A percentile compares a stretch with the other conserved stretches of the same genome.
phyloP scores from a whole-genome alignment of 2,888 invertebrate species.

The Boloria euphrosyne region DNA sequence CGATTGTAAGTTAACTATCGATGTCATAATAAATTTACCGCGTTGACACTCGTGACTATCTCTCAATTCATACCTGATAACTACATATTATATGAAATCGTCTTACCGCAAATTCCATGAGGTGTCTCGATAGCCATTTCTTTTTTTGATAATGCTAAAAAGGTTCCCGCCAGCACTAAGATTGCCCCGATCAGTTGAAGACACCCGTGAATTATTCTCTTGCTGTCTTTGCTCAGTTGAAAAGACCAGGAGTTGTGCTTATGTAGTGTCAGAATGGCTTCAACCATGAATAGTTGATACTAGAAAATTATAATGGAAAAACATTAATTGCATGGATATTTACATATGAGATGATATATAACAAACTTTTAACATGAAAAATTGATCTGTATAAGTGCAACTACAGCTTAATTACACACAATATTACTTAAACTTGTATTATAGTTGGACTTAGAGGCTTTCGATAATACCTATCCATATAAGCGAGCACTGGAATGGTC shows the following conservation, averaged over 20 bases:
- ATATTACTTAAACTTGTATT: no score
- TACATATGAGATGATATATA: background rate
- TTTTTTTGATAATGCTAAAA: conserved; percentile 67
- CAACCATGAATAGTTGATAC: conserved; percentile 79
- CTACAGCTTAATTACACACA: no score
- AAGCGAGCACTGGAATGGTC: no score
- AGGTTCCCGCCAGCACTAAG: conserved; percentile 77
- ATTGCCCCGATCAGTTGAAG: conserved; percentile 76
- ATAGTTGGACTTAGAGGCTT: no score
- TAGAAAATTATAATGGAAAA: conserved; percentile 49
- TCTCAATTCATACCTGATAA: conserved; percentile 16
- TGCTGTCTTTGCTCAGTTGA: conserved; percentile 65
- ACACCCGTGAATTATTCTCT: conserved; percentile 77
- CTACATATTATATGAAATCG: conserved; percentile 5
- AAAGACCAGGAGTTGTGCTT: conserved; percentile 77
- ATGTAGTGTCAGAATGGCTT: conserved; percentile 73
- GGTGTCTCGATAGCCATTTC: conserved; percentile 60
- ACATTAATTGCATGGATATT: background rate
- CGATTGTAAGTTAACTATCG: conserved; percentile 3
- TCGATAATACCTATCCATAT: no score
- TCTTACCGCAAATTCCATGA: conserved; percentile 76
- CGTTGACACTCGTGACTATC: conserved; percentile 6
- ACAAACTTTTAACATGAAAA: no score
- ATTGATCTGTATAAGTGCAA: no score
- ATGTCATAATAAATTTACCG: conserved; percentile 9